phyloP scores from a whole-genome alignment of 2,797 vertebrate species.

The Craterocephalus amniculus region DNA sequence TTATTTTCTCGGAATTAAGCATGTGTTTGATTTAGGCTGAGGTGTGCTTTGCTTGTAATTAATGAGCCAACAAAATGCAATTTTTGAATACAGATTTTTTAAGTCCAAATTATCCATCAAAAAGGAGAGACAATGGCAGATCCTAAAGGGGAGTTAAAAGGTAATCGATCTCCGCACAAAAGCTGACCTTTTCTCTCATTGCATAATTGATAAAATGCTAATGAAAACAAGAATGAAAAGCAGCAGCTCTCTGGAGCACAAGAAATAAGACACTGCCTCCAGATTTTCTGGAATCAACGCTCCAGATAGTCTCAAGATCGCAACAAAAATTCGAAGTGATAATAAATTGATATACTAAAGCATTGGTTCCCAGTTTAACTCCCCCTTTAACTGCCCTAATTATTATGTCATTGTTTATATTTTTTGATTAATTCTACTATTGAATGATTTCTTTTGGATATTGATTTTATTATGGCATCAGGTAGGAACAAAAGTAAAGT shows the following conservation, averaged over 20 bases:
- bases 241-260: conserved; percentile 23
- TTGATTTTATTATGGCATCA: too few species aligned
- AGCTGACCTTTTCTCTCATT: conserved; percentile 65
- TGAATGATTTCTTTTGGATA: too few species aligned
- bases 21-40: not conserved
- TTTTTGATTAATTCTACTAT: too few species aligned
- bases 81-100: conserved; percentile 38
- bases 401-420: too few species aligned
- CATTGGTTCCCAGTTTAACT: too few species aligned
- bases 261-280: conserved; percentile 15
- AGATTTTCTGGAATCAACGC: conserved; percentile 26
- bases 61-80: conserved; percentile 25
- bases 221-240: conserved; percentile 51
- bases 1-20: conserved; percentile 7
- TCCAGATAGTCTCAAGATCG: conserved; percentile 44
- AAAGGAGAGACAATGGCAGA: conserved; percentile 24
- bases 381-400: too few species aligned
- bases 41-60: conserved; percentile 23
- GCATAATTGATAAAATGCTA: conserved; percentile 69
- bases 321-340: conserved; percentile 35
- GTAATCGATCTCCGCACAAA: conserved; percentile 70
- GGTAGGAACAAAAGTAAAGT: too few species aligned
- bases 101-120: conserved; percentile 49
- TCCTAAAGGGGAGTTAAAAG: conserved; percentile 41
- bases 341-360: conserved; percentile 61